Conservation (phyloP, 1,140 invertebrate species). For the Drosophila bipectinata region DNA sequence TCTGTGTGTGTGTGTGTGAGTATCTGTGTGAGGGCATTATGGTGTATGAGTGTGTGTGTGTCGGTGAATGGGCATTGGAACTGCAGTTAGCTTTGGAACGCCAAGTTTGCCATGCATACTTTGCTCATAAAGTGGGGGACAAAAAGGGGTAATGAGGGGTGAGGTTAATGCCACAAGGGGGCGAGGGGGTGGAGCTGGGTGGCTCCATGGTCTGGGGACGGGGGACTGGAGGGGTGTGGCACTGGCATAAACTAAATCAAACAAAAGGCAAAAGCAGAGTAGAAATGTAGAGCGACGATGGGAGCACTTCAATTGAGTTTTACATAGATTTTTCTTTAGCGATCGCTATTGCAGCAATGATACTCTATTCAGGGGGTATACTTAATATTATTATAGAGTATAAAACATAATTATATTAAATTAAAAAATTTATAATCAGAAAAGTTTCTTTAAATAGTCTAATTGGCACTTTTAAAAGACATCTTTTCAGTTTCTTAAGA, state of each 20-base stretch:
- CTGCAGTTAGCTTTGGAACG: conserved; percentile 69
- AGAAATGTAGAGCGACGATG: conserved; percentile 62
- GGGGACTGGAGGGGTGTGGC: conserved; percentile 34
- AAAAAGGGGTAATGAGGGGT: neutral
- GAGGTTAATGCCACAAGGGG: neutral
- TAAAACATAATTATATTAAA: neutral
- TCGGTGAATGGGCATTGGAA: conserved; percentile 59
- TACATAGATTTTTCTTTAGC: conserved; percentile 66
- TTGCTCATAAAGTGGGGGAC: conserved; percentile 38
- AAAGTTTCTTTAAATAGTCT: no score
- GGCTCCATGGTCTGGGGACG: no score
- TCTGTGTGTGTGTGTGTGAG: conserved; percentile 24
- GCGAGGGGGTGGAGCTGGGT: neutral
- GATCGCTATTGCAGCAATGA: conserved; percentile 9
- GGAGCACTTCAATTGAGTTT: conserved; percentile 77
- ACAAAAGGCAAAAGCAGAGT: conserved; percentile 70
- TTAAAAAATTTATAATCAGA: no score
- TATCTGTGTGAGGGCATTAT: conserved; percentile 44
- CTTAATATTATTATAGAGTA: neutral
- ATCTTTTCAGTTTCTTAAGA: no score
- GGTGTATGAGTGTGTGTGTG: conserved; percentile 18
- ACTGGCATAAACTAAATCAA: conserved; percentile 74
- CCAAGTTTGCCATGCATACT: conserved; percentile 51
- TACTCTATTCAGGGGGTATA: conserved; percentile 11
- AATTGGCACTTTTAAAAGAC: no score